Evolutionary conservation across 2,113 vertebrate species (phyloP), one percentile per base, ranked within the genome.

Genomic region (Erpornis zantholeuca): DNA sequence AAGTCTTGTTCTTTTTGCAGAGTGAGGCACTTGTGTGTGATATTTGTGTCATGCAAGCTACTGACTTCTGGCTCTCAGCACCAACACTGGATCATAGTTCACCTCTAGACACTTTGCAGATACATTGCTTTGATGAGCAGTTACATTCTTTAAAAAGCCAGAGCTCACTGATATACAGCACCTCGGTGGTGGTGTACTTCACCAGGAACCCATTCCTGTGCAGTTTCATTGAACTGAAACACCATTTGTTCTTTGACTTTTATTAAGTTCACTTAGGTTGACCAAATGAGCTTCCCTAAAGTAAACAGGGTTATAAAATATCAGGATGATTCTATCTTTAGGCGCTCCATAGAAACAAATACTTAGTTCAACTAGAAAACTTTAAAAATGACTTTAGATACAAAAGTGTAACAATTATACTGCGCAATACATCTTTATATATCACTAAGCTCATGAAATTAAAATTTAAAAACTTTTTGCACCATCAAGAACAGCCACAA

Each of bases 241-340:
- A 1, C 56, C 80, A 60, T 92, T 97, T 84, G 60, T 90, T 97
- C 87, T 95, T 97, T 73, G 59, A 96, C 71, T 97, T 98, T 98
- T 98, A 97, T 98, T 98, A 97, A 97, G 91, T 96, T 95, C 86
- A 95, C 93, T 97, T 93, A 90, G 95, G 94, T 97, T 96, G 92
- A 97, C 92, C 95, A 97, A 96, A 92, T 69, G 92, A 97, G 92
- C 92, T 94, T 96, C 91, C 95, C 94, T 96, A 96, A 96, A 97
- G 96, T 88, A 97, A 96, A 96, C 31, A 96, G 44, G 56, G 49
- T 96, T 92, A 94, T 94, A 96, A 97, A 97, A 97, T 94, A 96
- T 76, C 92, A 97, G 92, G 76, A 95, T 92, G 94, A 92, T 73
- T 94, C 88, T 96, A 90, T 78, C 84, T 96, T 97, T 95, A 95